phyloP scores from a whole-genome alignment of 2,888 invertebrate species.

The Hemicrepidius hirtus region DNA sequence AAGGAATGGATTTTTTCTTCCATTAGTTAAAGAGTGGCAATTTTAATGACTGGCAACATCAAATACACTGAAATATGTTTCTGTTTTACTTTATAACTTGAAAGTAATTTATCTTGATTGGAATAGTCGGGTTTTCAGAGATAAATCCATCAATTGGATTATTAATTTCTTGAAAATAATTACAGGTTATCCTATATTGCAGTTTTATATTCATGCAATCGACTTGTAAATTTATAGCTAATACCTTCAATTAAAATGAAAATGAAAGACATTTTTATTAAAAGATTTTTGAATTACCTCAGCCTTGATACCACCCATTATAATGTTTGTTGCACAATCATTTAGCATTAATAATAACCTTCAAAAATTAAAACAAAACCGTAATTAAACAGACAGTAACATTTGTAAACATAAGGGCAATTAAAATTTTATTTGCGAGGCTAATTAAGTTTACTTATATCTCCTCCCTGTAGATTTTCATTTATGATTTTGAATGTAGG shows the following conservation, averaged over 20 bases:
- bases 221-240: no score
- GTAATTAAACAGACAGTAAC: slow-evolving; percentile 1
- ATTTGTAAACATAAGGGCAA: neutral
- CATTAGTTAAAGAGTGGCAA: neutral
- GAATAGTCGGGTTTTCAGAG: neutral
- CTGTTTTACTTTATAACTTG: neutral
- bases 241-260: no score
- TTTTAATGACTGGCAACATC: neutral
- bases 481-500: neutral
- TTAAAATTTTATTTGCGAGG: slow-evolving; percentile 5
- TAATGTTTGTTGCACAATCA: neutral
- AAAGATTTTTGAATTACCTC: no score
- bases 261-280: no score
- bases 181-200: no score
- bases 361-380: neutral
- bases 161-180: no score
- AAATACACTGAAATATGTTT: no score
- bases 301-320: slow-evolving; percentile 3
- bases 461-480: neutral
- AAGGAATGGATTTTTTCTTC: slow-evolving; percentile 6
- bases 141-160: no score
- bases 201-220: no score
- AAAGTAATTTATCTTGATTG: neutral
- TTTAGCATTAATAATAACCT: neutral
- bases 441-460: slow-evolving; percentile 1